A percentile compares a stretch with the other conserved stretches of the same genome.
phyloP scores from a whole-genome alignment of 2,113 vertebrate genomes.

The Mus musculus region DNA sequence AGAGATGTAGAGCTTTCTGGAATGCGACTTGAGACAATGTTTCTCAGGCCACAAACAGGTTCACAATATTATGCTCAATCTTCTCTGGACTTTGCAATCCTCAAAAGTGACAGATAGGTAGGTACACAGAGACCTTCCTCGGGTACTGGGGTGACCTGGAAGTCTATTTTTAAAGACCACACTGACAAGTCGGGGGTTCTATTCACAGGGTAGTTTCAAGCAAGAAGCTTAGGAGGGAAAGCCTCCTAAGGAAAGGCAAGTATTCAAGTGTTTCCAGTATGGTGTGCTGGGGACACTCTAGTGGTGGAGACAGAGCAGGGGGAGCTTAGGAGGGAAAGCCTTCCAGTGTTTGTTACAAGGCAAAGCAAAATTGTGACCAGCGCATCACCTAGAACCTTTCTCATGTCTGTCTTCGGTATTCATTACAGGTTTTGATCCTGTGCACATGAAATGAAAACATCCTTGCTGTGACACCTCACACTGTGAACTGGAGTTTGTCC shows the following conservation, averaged over 20 bases:
- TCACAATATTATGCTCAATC: background rate
- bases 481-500: background rate
- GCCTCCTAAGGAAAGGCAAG: no score
- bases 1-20: background rate
- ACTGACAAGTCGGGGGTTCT: background rate
- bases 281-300: no score
- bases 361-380: background rate
- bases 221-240: background rate
- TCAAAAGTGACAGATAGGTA: background rate
- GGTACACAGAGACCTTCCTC: background rate
- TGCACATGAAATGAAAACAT: background rate
- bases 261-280: no score
- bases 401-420: background rate
- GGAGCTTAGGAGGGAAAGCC: background rate
- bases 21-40: background rate
- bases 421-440: background rate
- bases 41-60: background rate
- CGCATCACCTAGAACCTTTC: background rate
- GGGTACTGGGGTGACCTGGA: background rate
- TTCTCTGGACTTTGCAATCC: background rate
- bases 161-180: background rate
- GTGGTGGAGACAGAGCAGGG: no score
- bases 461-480: background rate
- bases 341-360: background rate
- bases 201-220: background rate